Conservation (phyloP, 2,113 vertebrate genomes). For the Brienomyrus brachyistius region DNA sequence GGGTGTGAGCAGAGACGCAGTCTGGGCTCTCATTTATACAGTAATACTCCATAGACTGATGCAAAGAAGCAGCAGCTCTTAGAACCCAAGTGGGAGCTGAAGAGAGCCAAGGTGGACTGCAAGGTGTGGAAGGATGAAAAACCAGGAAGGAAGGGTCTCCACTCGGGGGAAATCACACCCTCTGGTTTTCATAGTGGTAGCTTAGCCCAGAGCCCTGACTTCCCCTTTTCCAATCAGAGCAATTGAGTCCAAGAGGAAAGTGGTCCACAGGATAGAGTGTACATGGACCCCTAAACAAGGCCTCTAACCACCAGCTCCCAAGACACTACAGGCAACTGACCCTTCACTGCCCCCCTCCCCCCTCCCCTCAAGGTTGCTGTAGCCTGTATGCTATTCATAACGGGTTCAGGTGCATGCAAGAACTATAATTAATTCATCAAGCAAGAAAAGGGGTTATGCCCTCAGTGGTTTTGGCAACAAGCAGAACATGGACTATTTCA, state of each 20-base stretch:
- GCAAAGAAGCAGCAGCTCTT: conserved; percentile 89
- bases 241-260: conserved; percentile 89
- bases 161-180: background rate
- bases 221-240: conserved; percentile 52
- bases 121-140: conserved; percentile 87
- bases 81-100: conserved; percentile 85
- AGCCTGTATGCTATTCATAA: too few species aligned
- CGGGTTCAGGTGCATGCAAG: too few species aligned
- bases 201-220: background rate
- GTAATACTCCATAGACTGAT: conserved; percentile 69
- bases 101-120: conserved; percentile 90
- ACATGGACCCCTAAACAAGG: too few species aligned
- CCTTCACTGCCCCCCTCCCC: too few species aligned
- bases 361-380: too few species aligned
- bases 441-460: too few species aligned
- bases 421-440: too few species aligned
- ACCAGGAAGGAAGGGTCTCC: conserved; percentile 78
- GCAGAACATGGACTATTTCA: too few species aligned
- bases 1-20: background rate
- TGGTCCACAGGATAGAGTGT: conserved; percentile 78
- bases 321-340: too few species aligned
- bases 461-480: too few species aligned
- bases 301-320: too few species aligned
- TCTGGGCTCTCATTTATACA: background rate
- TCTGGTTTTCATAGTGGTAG: background rate